Evolutionary conservation across 2,113 vertebrate genomes (phyloP), one percentile per base, ranked within the genome.

Genomic region (Aythya baeri): DNA sequence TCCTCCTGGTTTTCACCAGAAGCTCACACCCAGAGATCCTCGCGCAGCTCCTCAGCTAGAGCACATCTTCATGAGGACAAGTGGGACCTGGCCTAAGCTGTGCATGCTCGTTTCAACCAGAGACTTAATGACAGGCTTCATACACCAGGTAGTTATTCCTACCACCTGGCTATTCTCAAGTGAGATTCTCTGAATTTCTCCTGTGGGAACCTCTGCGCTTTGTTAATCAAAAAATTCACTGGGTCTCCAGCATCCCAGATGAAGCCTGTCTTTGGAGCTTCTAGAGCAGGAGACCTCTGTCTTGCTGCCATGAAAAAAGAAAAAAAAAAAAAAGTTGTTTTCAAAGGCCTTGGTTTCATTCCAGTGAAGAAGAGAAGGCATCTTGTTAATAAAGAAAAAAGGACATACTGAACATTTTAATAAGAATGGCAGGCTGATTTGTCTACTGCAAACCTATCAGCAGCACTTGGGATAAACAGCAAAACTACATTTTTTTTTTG

Each of bases 111-210:
- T 67, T 67, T 73, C 74, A 55, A 26, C 29, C 44, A 54, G 15
- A 90, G 55, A n/a, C 1, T 1, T n/a, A 34, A 31, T 50, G 70
- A 82, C 9, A 78, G 52, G 13, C 25, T 68, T 89, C 54, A 32
- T 3, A 6, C 0, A 0, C 43, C 61, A 68, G 49, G 17, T 26
- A 63, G 31, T 46, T 59, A 20, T 4, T 84, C 76, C 50, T 46
- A 46, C 32, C 55, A 58, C 76, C 54, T 55, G 27, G 31, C 66
- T 52, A 1, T 36, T 70, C 71, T 55, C n/a, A 62, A 18, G 54
- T 1, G 8, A 87, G 46, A 58, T 29, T 54, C 50, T 23, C 55
- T 2, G 1, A 9, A 17, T 66, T 58, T 50, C 38, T 86, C 26
- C 54, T 73, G 1, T 3, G 22, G 58, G 54, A 96, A 41, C 20